Base-by-base conservation (phyloP, 2,888 invertebrate genomes). In the Agriopis leucophaearia region DNA sequence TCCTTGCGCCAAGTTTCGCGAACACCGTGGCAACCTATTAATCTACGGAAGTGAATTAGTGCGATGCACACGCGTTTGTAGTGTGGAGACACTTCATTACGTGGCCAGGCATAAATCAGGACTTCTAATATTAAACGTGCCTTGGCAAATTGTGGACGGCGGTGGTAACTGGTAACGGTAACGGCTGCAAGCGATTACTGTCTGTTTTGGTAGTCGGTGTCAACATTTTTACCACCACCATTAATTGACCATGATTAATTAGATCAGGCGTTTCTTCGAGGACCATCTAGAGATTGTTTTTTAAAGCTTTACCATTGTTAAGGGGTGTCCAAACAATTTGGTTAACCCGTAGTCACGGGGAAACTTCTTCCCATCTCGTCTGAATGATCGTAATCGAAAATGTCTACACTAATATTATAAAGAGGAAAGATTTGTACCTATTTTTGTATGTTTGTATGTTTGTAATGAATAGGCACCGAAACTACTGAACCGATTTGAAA, bases 101-200 rank as follows among this genome's bases (percentile, higher is more conserved):
- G 88, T 87, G 88, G 89, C 88, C 83, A 87, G 89, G 76, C 88
- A 92, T 94, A 94, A 94, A 94, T 94, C 93, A 94, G 91, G 89
- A 89, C 91, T 93, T 94, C 94, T 94, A 94, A 94, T 94, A 94
- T 94, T 94, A 94, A 94, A 94, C 94, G 89, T 91, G 94, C 92
- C 92, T 93, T 92, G 86, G 87, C 91, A 91, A 92, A 92, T 92
- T 92, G 91, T 87, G 84, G 83, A 78, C 81, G 71, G 72, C 68
- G 60, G 66, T 57, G 60, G 63, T 56, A 44, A 56, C 54, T 60
- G 48, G 67, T 45, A 66, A 63, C 68, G 48, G 65, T 50, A 60
- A 63, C 70, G 63, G 64, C 64, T 59, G 42, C 57, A 35, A 62
- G 55, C 57, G 66, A 72, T 74, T 66, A 69, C 62, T 36, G 62